These are phyloP conservation scores for Leptobrachium ailaonicum DNA, from an alignment of 2,113 vertebrate species.

Conservation along the genomic window DNA sequence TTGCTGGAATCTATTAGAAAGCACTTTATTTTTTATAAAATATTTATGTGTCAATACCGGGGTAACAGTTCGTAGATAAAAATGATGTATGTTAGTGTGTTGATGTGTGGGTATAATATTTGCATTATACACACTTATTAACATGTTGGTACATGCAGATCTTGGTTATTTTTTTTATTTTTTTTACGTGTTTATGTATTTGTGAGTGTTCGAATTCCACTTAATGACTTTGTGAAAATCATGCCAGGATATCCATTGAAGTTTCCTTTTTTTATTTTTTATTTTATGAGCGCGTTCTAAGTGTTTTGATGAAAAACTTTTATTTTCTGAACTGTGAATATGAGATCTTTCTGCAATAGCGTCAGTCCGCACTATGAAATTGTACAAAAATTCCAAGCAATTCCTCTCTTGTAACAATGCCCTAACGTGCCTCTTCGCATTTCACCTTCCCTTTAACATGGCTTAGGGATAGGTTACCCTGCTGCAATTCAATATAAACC, in stretches of 20 bases:
- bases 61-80: not conserved
- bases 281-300: too few species aligned
- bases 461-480: too few species aligned
- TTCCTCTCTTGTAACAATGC: not conserved
- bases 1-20: conserved; percentile 78
- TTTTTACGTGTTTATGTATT: not conserved
- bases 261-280: not conserved
- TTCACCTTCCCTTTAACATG: too few species aligned
- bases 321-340: conserved; percentile 24
- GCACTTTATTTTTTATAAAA: conserved; percentile 96
- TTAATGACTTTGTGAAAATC: conserved; percentile 3
- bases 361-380: not conserved
- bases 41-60: conserved; percentile 69
- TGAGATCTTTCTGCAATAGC: not conserved
- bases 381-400: not conserved
- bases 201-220: conserved; percentile 9
- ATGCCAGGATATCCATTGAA: not conserved
- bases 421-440: too few species aligned
- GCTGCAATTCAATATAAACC: too few species aligned
- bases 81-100: not conserved
- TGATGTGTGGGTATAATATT: not conserved
- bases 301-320: conserved; percentile 2
- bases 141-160: not conserved
- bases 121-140: not conserved
- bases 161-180: conserved; percentile 14